Percentiles rank a stretch among this genome's conserved stretches.
Evolutionary conservation across 2,797 vertebrate species (phyloP).

Genomic region (Borostomias antarcticus): DNA sequence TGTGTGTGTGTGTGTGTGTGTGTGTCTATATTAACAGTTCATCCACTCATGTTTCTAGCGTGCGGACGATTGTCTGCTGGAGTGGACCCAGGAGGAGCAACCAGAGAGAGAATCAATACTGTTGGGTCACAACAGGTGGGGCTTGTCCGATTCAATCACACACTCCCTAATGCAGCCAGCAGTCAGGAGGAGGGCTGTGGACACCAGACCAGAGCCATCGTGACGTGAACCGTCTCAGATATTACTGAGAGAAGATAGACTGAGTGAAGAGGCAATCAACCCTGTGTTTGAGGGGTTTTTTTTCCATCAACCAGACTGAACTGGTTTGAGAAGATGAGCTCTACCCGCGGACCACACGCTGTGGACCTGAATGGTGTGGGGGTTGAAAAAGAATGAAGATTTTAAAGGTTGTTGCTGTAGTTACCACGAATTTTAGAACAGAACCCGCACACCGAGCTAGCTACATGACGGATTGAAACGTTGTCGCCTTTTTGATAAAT

Average conservation of each 20-base stretch:
- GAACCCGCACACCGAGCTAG: too few species aligned
- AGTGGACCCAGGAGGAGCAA: conserved; percentile 63
- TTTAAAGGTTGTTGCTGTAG: too few species aligned
- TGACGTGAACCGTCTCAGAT: conserved; percentile 40
- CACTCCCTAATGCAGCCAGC: conserved; percentile 16
- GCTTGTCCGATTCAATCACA: conserved; percentile 45
- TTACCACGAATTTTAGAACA: too few species aligned
- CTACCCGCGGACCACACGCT: too few species aligned
- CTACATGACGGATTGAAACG: too few species aligned
- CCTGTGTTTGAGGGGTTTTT: too few species aligned
- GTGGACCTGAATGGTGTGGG: too few species aligned
- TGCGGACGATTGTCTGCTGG: conserved; percentile 10
- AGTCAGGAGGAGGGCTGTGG: conserved; percentile 38
- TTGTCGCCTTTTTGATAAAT: too few species aligned
- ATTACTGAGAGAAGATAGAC: conserved; percentile 60
- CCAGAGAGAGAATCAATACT: conserved; percentile 63
- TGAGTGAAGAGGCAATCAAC: conserved; percentile 28
- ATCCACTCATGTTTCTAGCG: conserved; percentile 48
- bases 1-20: neutral
- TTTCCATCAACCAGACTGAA: neutral
- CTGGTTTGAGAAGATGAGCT: neutral
- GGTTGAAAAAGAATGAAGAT: too few species aligned
- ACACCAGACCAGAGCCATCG: conserved; percentile 54
- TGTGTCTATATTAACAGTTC: conserved; percentile 38
- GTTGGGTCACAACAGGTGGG: conserved; percentile 54